These are phyloP conservation scores for Premnoplex brunnescens DNA, from an alignment of 2,797 vertebrate species.

Conservation along the genomic window DNA sequence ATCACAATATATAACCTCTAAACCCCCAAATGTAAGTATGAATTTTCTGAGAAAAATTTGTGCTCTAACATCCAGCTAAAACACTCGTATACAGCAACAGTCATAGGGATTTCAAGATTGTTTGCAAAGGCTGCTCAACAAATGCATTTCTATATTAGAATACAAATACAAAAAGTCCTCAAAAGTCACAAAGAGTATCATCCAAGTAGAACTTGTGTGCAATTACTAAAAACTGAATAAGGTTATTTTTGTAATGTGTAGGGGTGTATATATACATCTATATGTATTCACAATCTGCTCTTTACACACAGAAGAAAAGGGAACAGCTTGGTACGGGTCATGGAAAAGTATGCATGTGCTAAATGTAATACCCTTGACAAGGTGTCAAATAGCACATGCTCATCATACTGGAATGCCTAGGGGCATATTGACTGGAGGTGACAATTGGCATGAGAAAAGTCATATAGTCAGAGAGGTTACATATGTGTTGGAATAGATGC, in stretches of 20 bases:
- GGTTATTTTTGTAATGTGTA: background rate
- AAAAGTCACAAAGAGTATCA: background rate
- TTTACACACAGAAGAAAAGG: background rate
- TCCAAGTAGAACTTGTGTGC: background rate
- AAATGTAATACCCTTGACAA: background rate
- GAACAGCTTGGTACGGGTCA: background rate
- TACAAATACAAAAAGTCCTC: background rate
- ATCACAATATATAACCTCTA: background rate
- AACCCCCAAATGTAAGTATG: background rate
- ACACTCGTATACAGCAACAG: background rate
- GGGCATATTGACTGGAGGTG: background rate
- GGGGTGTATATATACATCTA: background rate
- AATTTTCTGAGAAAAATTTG: background rate
- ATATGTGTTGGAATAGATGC: background rate
- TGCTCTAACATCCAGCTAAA: background rate
- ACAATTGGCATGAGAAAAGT: background rate
- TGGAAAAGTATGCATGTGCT: background rate
- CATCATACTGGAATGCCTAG: background rate
- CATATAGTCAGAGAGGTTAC: background rate
- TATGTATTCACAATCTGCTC: background rate
- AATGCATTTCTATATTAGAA: background rate
- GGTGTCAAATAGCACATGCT: background rate
- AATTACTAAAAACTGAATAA: background rate
- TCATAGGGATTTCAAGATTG: background rate
- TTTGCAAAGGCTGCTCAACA: background rate